phyloP scores from a whole-genome alignment of 2,113 vertebrate genomes.

The Apaloderma vittatum region DNA sequence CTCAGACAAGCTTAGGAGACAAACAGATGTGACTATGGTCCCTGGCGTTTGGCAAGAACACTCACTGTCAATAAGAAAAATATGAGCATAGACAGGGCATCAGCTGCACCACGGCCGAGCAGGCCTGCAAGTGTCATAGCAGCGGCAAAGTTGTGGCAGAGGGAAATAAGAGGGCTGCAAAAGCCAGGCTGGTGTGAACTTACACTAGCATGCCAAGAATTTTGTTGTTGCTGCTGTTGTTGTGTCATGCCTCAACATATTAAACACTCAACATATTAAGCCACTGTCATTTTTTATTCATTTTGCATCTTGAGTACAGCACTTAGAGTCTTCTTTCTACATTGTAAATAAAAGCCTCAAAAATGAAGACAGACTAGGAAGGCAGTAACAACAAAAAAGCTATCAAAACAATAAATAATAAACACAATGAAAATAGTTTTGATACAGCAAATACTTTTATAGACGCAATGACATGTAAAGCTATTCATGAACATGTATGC shows the following conservation, averaged over 20 bases:
- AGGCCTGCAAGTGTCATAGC: slow-evolving; percentile 81
- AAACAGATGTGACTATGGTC: slow-evolving; percentile 90
- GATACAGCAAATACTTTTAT: not conserved
- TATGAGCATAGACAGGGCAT: slow-evolving; percentile 88
- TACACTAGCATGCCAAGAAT: slow-evolving; percentile 39
- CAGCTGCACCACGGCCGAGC: slow-evolving; percentile 83
- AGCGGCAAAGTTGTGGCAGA: slow-evolving; percentile 59
- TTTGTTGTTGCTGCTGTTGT: not conserved
- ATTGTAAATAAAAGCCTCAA: not conserved
- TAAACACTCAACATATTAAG: slow-evolving; percentile 37
- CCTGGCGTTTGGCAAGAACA: slow-evolving; percentile 90
- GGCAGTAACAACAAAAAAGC: not conserved
- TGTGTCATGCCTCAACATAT: not conserved
- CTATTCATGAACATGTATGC: not conserved
- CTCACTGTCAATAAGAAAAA: slow-evolving; percentile 88
- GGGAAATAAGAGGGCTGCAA: slow-evolving; percentile 61
- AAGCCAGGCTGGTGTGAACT: slow-evolving; percentile 68
- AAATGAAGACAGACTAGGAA: not conserved
- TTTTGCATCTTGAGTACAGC: not conserved
- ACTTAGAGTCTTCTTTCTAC: not conserved
- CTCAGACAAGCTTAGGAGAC: slow-evolving; percentile 80
- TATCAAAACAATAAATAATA: not conserved
- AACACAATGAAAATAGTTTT: not conserved
- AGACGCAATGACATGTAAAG: not conserved
- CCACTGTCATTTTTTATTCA: slow-evolving; percentile 28